These are phyloP conservation scores for Archocentrus centrarchus DNA, from an alignment of 2,113 vertebrate genomes.

Conservation along the genomic window DNA sequence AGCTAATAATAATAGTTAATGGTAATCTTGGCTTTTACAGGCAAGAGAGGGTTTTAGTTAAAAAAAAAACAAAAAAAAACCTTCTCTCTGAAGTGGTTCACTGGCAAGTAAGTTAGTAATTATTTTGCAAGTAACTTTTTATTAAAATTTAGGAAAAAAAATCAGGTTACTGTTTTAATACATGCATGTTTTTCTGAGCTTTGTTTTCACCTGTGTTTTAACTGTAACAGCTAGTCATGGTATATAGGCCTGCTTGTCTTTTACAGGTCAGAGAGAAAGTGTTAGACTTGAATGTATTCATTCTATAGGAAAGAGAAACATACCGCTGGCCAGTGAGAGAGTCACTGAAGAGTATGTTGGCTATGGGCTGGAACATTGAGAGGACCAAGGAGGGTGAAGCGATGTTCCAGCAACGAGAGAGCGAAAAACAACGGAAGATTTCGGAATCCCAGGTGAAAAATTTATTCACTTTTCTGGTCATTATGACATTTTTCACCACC, in stretches of 20 bases:
- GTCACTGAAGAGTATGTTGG: conserved; percentile 95
- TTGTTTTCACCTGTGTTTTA: neutral
- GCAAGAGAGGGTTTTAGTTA: neutral
- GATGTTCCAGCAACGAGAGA: conserved; percentile 88
- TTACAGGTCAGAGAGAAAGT: neutral
- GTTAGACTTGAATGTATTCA: neutral
- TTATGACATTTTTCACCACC: no score
- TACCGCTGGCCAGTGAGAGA: conserved; percentile 96
- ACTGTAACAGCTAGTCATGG: neutral
- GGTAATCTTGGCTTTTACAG: neutral
- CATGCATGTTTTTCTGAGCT: neutral
- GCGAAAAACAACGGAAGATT: conserved; percentile 87
- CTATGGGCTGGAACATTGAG: conserved; percentile 93
- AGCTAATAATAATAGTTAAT: no score
- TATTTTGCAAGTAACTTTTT: neutral
- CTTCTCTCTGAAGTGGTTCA: neutral
- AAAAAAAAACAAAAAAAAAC: neutral
- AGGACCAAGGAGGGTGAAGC: conserved; percentile 92
- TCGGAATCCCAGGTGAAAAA: conserved; percentile 86
- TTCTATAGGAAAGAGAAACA: conserved; percentile 89
- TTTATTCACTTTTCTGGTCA: no score
- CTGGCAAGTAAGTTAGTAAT: neutral
- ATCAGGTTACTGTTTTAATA: neutral
- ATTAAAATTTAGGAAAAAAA: neutral
- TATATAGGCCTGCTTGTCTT: neutral